These are phyloP conservation scores for Synergus laeviventris DNA, from an alignment of 2,888 invertebrate species.

Conservation along the genomic window DNA sequence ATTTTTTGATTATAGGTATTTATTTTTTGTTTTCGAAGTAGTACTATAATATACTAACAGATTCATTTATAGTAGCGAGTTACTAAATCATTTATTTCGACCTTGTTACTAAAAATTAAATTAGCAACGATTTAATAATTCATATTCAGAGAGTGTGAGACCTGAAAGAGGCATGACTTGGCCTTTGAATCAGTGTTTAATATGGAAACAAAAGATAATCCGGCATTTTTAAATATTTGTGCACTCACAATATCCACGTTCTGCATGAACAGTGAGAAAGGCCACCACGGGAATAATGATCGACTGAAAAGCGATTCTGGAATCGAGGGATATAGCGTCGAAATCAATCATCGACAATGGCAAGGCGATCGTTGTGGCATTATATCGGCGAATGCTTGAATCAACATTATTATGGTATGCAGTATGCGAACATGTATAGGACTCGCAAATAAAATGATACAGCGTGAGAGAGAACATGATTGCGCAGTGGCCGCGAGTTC, in stretches of 20 bases:
- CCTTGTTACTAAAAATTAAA: too few relatives aligned
- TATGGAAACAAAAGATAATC: not conserved
- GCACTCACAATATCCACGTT: not conserved
- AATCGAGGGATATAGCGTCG: constrained; percentile 19
- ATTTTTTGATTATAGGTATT: too few relatives aligned
- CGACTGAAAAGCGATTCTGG: constrained; percentile 16
- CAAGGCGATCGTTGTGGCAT: constrained; percentile 8
- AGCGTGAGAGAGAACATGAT: constrained; percentile 33
- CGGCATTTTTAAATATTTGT: not conserved
- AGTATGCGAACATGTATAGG: constrained; percentile 2
- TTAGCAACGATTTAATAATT: not conserved
- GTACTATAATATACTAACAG: too few relatives aligned
- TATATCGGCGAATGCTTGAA: constrained; percentile 16
- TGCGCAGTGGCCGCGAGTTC: constrained; percentile 33
- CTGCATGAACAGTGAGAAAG: constrained; percentile 8
- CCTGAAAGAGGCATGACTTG: not conserved
- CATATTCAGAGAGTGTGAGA: too few relatives aligned
- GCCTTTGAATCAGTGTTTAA: not conserved
- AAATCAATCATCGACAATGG: constrained; percentile 28
- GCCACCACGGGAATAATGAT: constrained; percentile 18
- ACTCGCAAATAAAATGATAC: constrained; percentile 28
- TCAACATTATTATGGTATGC: constrained; percentile 29
- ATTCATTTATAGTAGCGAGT: too few relatives aligned
- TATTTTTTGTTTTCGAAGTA: too few relatives aligned
- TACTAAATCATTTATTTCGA: too few relatives aligned